Evolutionary conservation across 2,797 vertebrate species (phyloP), one percentile per base, ranked within the genome.

Genomic region (Phrynocephalus forsythii): DNA sequence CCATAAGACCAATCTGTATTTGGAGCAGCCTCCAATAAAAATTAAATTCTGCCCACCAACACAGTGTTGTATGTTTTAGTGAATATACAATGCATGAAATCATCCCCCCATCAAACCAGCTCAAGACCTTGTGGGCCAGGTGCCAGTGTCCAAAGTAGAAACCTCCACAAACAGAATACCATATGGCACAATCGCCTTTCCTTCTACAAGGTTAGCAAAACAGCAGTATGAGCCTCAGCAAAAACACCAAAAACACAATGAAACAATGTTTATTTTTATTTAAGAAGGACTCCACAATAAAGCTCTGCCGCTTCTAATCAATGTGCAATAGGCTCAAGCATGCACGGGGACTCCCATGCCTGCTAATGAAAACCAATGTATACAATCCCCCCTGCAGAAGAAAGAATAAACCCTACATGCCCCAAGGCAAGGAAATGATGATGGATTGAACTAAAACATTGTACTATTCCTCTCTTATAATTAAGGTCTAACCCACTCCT

Each of bases 371-470:
- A 86, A 92, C 89, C 26, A 79, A 44, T 30, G 18, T n/a, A 90
- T 67, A 50, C 67, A 92, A 90, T 3, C 15, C 44, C 88, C 79
- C 81, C 60, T 63, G 38, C 80, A 93, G 88, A 80, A 56, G 22
- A 91, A 82, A 79, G 28, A 90, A 85, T n/a, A 88, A 79, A 83
- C 48, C 16, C 78, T 83, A 86, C 72, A 90, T 90, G 91, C 20
- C 88, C 88, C 71, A 94, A 91, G 79, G 85, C 0, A 87, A 75
- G 84, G 91, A 92, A 86, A 75, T 50, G 52, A 88, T 88, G 88
- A 73, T 22, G 2, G 11, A 48, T 76, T 76, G 38, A 52, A 91
- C 90, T 86, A 89, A 91, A 79, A 30, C 44, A 63, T 84, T 78
- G 89, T 68, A 78, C 24, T 89, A 90, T 90, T 90, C 68, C 63